A percentile compares a stretch with the other conserved stretches of the same genome.
Conservation (phyloP, 2,888 invertebrate species). For the Synergus umbraculus region DNA sequence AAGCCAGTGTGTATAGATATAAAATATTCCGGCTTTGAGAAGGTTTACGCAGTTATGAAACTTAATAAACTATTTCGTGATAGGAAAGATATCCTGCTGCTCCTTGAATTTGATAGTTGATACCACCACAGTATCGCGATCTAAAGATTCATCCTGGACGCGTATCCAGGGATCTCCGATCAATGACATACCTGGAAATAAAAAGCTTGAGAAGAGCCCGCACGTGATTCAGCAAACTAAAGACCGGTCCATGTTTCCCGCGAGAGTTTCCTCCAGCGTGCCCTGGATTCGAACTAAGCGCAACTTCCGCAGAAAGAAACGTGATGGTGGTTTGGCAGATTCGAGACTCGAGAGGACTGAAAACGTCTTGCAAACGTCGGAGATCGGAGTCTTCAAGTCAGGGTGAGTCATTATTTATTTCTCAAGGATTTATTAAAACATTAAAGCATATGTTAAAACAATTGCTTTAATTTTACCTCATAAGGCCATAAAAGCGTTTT, state of each 20-base stretch:
- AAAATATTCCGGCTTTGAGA: neutral
- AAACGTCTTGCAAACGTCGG: conserved; percentile 44
- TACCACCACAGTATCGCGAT: conserved; percentile 47
- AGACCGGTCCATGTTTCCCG: conserved; percentile 51
- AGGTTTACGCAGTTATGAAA: neutral
- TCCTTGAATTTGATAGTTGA: conserved; percentile 43
- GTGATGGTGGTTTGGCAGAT: conserved; percentile 44
- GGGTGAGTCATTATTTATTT: conserved; percentile 45
- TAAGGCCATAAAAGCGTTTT: conserved; percentile 14
- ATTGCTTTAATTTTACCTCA: conserved; percentile 2
- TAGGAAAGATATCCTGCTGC: conserved; percentile 42
- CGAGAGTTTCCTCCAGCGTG: conserved; percentile 50
- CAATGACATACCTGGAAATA: conserved; percentile 48
- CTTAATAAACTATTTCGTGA: conserved; percentile 35
- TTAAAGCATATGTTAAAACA: too few species aligned
- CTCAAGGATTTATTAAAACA: conserved; percentile 21
- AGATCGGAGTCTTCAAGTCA: conserved; percentile 43
- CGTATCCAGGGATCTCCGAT: conserved; percentile 46
- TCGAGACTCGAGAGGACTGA: conserved; percentile 45
- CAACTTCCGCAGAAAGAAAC: conserved; percentile 55
- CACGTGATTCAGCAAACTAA: conserved; percentile 53
- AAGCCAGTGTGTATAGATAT: too few species aligned
- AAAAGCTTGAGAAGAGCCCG: conserved; percentile 50
- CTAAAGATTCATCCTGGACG: conserved; percentile 46
- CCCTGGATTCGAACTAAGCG: conserved; percentile 52